Conservation (phyloP, 64 coral and sea anemone genomes). For the Trachythela sp. region DNA sequence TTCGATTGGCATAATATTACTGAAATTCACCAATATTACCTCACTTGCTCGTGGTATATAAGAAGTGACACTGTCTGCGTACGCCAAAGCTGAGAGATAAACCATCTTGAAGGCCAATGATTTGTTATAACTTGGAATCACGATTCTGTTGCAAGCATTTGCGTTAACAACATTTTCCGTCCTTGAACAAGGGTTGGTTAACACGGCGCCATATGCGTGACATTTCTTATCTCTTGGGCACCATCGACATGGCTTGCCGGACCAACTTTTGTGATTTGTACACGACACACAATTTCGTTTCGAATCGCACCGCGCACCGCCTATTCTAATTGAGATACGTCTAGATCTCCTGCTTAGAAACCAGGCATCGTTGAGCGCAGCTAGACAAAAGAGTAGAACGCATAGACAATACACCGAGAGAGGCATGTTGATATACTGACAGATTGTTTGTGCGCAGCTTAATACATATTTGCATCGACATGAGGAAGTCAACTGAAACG, state of each 20-base stretch:
- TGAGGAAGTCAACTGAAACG: no score
- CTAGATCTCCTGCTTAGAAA: no score
- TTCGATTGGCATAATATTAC: no score
- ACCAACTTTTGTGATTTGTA: constrained; percentile 11
- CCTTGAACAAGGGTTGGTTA: constrained; percentile 12
- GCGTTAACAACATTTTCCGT: constrained; percentile 21
- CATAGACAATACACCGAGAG: no score
- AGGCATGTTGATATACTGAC: no score
- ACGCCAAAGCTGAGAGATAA: not conserved
- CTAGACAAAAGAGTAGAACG: no score
- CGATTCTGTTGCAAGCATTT: not conserved
- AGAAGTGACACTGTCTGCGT: not conserved
- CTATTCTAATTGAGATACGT: no score
- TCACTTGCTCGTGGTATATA: not conserved
- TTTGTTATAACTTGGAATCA: not conserved
- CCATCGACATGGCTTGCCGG: not conserved
- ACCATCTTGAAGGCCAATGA: not conserved
- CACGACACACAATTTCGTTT: not conserved
- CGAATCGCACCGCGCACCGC: no score
- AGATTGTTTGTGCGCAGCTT: no score
- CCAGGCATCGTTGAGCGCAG: no score
- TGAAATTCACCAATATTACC: no score
- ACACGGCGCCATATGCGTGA: not conserved
- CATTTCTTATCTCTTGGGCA: constrained; percentile 1
- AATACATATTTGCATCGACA: no score